A percentile compares a stretch with the other conserved stretches of the same genome.
Evolutionary conservation across 2,797 vertebrate genomes (phyloP).

Genomic region (Limnodromus scolopaceus): DNA sequence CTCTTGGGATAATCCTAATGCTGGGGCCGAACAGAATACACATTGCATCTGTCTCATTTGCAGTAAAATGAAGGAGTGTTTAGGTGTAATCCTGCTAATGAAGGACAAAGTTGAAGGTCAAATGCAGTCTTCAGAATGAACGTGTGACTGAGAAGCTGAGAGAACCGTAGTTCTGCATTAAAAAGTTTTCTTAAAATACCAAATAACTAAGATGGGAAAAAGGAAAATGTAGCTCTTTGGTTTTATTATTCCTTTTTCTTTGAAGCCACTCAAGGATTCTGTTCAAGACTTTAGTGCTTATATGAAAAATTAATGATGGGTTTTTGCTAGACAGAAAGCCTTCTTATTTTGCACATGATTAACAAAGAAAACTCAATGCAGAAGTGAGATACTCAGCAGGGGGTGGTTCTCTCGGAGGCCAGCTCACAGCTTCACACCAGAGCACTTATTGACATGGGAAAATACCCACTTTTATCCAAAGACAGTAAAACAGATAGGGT

Average conservation of each 20-base stretch:
- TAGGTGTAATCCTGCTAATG: constrained; percentile 61
- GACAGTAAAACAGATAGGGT: constrained; percentile 47
- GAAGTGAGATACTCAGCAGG: constrained; percentile 45
- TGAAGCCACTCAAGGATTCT: constrained; percentile 45
- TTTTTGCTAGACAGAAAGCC: constrained; percentile 70
- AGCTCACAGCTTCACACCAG: constrained; percentile 52
- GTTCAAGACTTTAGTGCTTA: constrained; percentile 62
- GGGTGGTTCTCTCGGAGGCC: background rate
- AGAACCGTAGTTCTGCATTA: constrained; percentile 5
- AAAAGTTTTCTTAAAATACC: constrained; percentile 36
- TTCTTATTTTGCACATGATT: constrained; percentile 65
- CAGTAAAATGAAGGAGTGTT: constrained; percentile 68
- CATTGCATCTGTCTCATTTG: constrained; percentile 75
- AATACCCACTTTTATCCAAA: constrained; percentile 56
- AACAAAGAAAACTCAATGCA: constrained; percentile 68
- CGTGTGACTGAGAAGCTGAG: background rate
- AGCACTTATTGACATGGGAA: constrained; percentile 36
- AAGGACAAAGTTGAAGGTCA: constrained; percentile 80
- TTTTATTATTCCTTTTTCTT: constrained; percentile 57
- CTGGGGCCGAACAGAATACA: constrained; percentile 55
- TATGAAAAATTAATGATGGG: constrained; percentile 76
- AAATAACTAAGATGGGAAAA: background rate
- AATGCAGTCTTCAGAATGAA: constrained; percentile 52
- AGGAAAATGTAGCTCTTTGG: background rate
- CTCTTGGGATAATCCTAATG: constrained; percentile 80